These are phyloP conservation scores for Dynastes tityus DNA, from an alignment of 2,888 invertebrate genomes.

Conservation along the genomic window DNA sequence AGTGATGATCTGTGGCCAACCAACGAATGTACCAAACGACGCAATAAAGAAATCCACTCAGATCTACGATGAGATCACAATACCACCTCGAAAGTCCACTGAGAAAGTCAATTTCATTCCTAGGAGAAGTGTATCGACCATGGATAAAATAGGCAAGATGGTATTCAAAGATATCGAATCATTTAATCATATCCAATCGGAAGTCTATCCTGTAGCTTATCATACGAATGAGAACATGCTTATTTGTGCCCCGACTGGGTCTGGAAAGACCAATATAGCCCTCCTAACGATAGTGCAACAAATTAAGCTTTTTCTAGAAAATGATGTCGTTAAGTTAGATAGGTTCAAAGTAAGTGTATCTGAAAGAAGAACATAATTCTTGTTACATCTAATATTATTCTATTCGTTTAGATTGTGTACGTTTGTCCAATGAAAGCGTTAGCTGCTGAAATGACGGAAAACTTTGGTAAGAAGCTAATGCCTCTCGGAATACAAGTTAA, in stretches of 20 bases:
- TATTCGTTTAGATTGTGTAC: constrained; percentile 86
- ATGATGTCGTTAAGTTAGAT: constrained; percentile 88
- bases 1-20: constrained; percentile 61
- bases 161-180: constrained; percentile 91
- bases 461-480: constrained; percentile 87
- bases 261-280: constrained; percentile 99
- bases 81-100: constrained; percentile 80
- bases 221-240: constrained; percentile 96
- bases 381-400: not conserved
- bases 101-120: constrained; percentile 33
- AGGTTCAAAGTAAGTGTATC: constrained; percentile 85
- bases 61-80: constrained; percentile 89
- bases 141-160: constrained; percentile 85
- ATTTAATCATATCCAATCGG: constrained; percentile 95
- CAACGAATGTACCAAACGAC: constrained; percentile 80
- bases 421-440: constrained; percentile 99
- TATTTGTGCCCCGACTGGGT: constrained; percentile 99
- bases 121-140: constrained; percentile 61
- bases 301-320: constrained; percentile 87
- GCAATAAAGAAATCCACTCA: constrained; percentile 81
- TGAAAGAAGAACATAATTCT: not conserved
- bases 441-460: constrained; percentile 98
- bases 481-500: constrained; percentile 86
- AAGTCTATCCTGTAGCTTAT: constrained; percentile 96
- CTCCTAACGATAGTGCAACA: constrained; percentile 93